Evolutionary conservation across 2,113 vertebrate genomes (phyloP).

Genomic region (Heliornis fulica): DNA sequence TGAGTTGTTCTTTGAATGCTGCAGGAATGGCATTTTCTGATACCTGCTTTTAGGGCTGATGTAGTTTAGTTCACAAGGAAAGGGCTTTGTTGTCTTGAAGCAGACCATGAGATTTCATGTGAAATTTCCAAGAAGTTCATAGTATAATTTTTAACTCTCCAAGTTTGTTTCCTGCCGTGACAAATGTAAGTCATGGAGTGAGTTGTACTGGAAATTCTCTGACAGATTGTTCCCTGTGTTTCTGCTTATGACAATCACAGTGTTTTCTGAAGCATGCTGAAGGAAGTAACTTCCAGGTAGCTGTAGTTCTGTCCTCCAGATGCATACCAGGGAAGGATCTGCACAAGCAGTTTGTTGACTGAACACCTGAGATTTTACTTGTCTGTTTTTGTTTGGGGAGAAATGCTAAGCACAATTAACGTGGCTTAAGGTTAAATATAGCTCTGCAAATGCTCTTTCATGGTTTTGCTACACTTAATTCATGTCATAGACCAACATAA

Average conservation of each 20-base stretch:
- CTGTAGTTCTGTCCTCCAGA: background rate
- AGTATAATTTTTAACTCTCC: background rate
- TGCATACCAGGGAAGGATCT: background rate
- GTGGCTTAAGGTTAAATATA: background rate
- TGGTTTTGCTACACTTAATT: background rate
- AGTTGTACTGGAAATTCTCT: background rate
- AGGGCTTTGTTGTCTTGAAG: background rate
- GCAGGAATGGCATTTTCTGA: background rate
- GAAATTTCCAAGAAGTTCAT: background rate
- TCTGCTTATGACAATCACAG: background rate
- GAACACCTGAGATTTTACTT: background rate
- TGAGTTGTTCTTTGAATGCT: background rate
- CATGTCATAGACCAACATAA: background rate
- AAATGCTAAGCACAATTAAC: background rate
- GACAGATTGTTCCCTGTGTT: background rate
- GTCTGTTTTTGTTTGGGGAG: background rate
- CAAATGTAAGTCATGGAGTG: background rate
- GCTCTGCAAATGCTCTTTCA: background rate
- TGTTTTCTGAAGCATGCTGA: background rate
- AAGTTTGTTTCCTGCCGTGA: background rate
- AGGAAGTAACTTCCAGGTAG: background rate
- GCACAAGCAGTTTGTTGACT: background rate
- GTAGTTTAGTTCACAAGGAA: background rate
- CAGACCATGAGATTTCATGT: background rate
- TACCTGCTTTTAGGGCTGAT: background rate